These are phyloP conservation scores for Glyphotaelius pellucidus DNA, from an alignment of 2,888 invertebrate genomes.

Conservation along the genomic window DNA sequence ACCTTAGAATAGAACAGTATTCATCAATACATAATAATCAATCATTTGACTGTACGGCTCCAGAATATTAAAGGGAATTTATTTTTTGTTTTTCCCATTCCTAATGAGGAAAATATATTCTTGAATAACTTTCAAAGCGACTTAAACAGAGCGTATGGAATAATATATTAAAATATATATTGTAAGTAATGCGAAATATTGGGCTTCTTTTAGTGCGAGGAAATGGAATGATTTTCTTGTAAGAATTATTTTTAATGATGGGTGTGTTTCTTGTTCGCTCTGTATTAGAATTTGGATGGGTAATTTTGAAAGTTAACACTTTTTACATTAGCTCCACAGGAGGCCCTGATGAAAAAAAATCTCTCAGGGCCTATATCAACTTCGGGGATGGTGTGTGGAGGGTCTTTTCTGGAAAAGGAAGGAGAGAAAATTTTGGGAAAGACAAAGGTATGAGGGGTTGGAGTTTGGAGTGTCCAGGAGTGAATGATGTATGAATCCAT, in stretches of 20 bases:
- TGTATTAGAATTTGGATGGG: too few species aligned
- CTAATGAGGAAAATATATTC: neutral
- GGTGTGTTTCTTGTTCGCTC: neutral
- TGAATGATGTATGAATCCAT: too few species aligned
- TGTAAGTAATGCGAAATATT: neutral
- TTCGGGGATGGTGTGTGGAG: too few species aligned
- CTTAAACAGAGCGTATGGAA: neutral
- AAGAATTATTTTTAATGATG: neutral
- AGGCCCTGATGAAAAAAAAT: too few species aligned
- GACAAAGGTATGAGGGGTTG: too few species aligned
- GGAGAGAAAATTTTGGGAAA: too few species aligned
- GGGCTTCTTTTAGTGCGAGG: neutral
- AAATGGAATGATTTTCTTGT: neutral
- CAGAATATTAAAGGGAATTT: neutral
- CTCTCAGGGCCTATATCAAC: too few species aligned
- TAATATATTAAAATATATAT: neutral
- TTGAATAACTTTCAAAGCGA: neutral
- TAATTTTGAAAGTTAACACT: too few species aligned
- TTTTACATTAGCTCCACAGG: too few species aligned
- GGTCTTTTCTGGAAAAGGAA: too few species aligned
- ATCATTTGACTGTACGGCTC: neutral
- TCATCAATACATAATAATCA: neutral
- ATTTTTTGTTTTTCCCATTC: neutral
- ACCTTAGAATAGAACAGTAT: neutral
- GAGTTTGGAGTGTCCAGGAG: too few species aligned